Percentiles rank a stretch among this genome's conserved stretches.
These are phyloP conservation scores for Drosophila phalerata DNA, from an alignment of 2,888 invertebrate species.

Conservation along the genomic window DNA sequence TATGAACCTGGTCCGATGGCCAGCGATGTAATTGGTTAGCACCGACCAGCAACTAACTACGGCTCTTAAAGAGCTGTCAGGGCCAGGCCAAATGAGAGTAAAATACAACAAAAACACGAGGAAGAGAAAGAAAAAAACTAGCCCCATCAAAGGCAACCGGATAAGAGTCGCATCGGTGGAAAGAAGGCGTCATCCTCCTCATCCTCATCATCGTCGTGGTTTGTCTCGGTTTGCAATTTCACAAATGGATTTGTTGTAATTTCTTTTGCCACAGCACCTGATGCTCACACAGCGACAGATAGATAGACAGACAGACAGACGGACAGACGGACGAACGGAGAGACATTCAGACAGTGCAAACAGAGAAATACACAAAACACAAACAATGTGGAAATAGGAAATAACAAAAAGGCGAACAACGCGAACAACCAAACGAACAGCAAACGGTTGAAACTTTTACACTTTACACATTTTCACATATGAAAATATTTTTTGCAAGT, in stretches of 20 bases:
- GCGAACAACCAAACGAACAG: constrained; percentile 8
- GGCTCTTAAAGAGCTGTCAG: constrained; percentile 59
- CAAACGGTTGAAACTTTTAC: constrained; percentile 67
- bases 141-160: constrained; percentile 59
- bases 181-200: constrained; percentile 43
- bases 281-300: constrained; percentile 72
- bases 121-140: constrained; percentile 1
- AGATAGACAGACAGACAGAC: constrained; percentile 33
- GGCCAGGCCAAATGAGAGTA: constrained; percentile 39
- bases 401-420: constrained; percentile 44
- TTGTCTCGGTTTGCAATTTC: constrained; percentile 78
- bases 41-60: constrained; percentile 24
- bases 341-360: constrained; percentile 42
- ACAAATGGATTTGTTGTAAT: constrained; percentile 81
- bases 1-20: constrained; percentile 23
- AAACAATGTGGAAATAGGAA: constrained; percentile 66
- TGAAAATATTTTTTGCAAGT: constrained; percentile 75
- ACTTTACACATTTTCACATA: constrained; percentile 79
- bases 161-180: constrained; percentile 46
- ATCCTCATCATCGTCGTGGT: constrained; percentile 53
- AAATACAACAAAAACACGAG: constrained; percentile 27
- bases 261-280: constrained; percentile 80
- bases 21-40: constrained; percentile 69
- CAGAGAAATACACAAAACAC: constrained; percentile 41
- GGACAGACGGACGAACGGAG: constrained; percentile 22